Evolutionary conservation across 37 sponge, comb jelly and placozoan species (phyloP), one percentile per base, ranked within the genome.

Genomic region (Hormiphora californensis): DNA sequence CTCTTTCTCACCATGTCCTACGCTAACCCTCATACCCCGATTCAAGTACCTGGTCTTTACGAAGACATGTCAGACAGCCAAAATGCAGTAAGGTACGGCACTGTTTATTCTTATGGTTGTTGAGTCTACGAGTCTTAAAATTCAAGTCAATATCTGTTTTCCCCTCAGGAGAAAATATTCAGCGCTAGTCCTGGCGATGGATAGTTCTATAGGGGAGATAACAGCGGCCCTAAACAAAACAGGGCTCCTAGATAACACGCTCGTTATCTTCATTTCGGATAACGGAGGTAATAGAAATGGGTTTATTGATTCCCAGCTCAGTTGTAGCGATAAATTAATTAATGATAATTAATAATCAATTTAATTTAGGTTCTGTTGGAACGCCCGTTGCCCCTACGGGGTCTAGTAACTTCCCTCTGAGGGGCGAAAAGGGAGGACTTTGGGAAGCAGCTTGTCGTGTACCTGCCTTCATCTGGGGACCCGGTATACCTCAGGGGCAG

Each of bases 361-460:
- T 12, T 12, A 17, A 8, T 12, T 12, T 12, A 46, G 51, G 51
- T 46, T 46, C 51, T 12, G 11, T 46, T 8, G 12, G 8, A 12
- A 46, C 51, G 12, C n/a, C 51, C 8, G 88, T 12, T 8, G 49
- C 59, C 88, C 59, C 59, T 41, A 87, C 88, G 2, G 88, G 88
- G n/a, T 62, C 88, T 1, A 27, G 35, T 12, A 87, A 87, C 88
- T 87, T 69, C 28, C 88, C 88, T 28, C 67, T 87, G 19, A 30
- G 69, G 7, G 88, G 88, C 12, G 88, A 63, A 44, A 87, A 87
- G 68, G 63, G 36, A 3, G n/a, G 46, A 8, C 46, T 87, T 2
- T 87, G 88, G 88, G 88, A 87, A 23, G 88, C 43, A 9, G 88
- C 68, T 0, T 40, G 32, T 19, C 2, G 88, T 11, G 88, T 67